These are phyloP conservation scores for Erebia epiphron DNA, from an alignment of 2,888 invertebrate genomes.

Conservation along the genomic window DNA sequence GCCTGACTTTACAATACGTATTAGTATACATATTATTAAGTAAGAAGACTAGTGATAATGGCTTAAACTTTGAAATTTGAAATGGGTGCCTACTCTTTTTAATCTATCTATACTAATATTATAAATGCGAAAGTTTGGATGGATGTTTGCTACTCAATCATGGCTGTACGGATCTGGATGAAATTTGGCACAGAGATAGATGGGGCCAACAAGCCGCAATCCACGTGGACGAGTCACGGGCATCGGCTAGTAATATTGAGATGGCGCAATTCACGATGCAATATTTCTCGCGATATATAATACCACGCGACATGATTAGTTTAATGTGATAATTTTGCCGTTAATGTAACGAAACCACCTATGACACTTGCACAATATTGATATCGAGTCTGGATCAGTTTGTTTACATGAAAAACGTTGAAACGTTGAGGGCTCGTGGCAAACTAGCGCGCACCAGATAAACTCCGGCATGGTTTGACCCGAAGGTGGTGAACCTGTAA, in stretches of 20 bases:
- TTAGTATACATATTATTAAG: too few relatives aligned
- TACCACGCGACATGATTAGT: background rate
- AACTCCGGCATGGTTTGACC: constrained; percentile 51
- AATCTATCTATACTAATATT: too few relatives aligned
- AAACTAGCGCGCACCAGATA: constrained; percentile 51
- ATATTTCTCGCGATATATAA: constrained; percentile 1
- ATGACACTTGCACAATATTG: constrained; percentile 20
- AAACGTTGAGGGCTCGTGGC: constrained; percentile 54
- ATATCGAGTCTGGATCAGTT: constrained; percentile 35
- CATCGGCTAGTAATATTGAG: background rate
- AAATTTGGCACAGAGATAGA: too few relatives aligned
- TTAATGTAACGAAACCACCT: background rate
- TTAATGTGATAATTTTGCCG: background rate
- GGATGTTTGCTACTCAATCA: too few relatives aligned
- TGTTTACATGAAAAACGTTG: constrained; percentile 38
- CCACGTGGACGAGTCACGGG: background rate
- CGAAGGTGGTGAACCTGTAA: constrained; percentile 33
- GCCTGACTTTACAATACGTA: too few relatives aligned
- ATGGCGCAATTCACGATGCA: background rate
- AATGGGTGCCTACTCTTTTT: too few relatives aligned
- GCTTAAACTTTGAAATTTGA: too few relatives aligned
- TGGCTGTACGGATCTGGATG: too few relatives aligned
- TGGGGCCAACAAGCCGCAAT: too few relatives aligned
- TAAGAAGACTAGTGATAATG: too few relatives aligned
- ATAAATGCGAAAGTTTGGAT: too few relatives aligned